Percentiles rank a stretch among this genome's conserved stretches.
These are phyloP conservation scores for Drosophila limbata DNA, from an alignment of 2,888 invertebrate genomes.

Conservation along the genomic window DNA sequence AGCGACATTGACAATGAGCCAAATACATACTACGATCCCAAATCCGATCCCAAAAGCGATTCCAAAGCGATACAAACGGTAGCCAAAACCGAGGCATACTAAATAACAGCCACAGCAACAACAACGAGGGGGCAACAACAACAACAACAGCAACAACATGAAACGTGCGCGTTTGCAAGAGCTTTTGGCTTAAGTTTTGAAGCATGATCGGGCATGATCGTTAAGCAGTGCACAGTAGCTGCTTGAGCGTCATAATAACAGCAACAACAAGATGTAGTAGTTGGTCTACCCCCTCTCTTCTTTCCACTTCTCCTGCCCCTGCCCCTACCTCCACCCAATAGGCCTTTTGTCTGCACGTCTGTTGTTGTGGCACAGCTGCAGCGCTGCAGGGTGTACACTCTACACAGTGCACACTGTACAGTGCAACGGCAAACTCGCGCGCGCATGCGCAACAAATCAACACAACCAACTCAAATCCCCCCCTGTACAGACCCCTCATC, in stretches of 20 bases:
- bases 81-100: conserved; percentile 62
- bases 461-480: conserved; percentile 52
- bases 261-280: conserved; percentile 73
- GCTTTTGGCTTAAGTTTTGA: conserved; percentile 77
- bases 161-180: conserved; percentile 74
- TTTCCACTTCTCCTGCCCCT: not conserved
- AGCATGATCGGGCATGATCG: conserved; percentile 70
- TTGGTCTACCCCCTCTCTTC: conserved; percentile 16
- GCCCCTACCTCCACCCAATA: conserved; percentile 11
- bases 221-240: conserved; percentile 82
- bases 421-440: conserved; percentile 62
- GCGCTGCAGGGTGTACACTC: conserved; percentile 73
- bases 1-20: conserved; percentile 79
- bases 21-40: conserved; percentile 53
- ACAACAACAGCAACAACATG: conserved; percentile 51
- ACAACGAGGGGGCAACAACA: conserved; percentile 7
- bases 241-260: conserved; percentile 79
- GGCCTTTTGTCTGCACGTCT: conserved; percentile 47
- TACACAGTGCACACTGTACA: conserved; percentile 22
- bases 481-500: not conserved
- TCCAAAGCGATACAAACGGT: conserved; percentile 69
- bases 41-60: conserved; percentile 63
- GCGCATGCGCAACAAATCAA: conserved; percentile 78
- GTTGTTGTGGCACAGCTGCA: conserved; percentile 73
- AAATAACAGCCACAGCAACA: conserved; percentile 26